Base-by-base conservation (phyloP, 2,888 invertebrate species). In the Drosophila tripunctata region DNA sequence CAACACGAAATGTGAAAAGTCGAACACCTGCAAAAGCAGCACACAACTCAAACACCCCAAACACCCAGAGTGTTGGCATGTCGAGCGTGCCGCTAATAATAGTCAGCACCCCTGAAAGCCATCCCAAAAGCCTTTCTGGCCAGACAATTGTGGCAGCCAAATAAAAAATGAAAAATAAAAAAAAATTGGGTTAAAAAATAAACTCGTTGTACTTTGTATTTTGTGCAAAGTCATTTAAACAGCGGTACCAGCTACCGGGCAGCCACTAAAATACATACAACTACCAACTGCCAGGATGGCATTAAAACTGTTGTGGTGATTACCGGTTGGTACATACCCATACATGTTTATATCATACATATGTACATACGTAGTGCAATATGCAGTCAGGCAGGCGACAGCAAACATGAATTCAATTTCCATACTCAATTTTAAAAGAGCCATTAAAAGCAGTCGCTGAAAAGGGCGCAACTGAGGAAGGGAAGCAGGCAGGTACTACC, bases 81-180 rank as follows among this genome's bases (percentile, higher is more conserved):
- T 64, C 71, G 60, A 87, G 81, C 81, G 85, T 87, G 85, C 52
- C 68, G 66, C 87, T 87, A 84, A 81, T 87, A 81, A 81, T 84
- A 81, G 85, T 63, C 52, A 44, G 17, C 30, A 54, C 48, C 43
- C 41, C 27, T 41, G 22, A 8, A 8, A 5, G 8, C 47, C 61
- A 48, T 40, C 21, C 64, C 62, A 19, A 43, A 44, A 33, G 14
- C 21, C n/a, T 22, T 12, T 5, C 36, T 21, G 14, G 35, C 47
- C 66, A 70, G 71, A 71, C 68, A 71, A 57, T 57, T 67, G 56
- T 41, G 52, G 40, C 44, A 64, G 33, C 58, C 31, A 7, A 71
- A 70, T 60, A 60, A 75, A 47, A 55, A 54, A 64, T 58, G 44
- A 38, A 43, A 35, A 52, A 40, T 21, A 40, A 27, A 8, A 10